Percentiles rank a stretch among this genome's conserved stretches.
Conservation (phyloP, 1,140 invertebrate genomes). For the Cotesia chilonis region DNA sequence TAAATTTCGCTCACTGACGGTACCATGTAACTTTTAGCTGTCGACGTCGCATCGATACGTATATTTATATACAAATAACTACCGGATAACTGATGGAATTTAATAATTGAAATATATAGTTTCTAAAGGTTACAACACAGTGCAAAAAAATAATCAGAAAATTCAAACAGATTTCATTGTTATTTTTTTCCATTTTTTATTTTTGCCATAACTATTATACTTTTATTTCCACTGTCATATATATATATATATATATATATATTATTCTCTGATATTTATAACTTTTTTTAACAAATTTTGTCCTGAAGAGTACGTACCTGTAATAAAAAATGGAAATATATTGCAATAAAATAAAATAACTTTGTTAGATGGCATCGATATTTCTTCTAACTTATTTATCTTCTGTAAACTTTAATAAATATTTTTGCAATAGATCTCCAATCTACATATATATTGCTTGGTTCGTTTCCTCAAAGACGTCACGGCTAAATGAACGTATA, state of each 20-base stretch:
- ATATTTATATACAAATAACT: no score
- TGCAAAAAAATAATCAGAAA: conserved; percentile 1
- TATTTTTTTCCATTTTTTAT: background rate
- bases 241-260: no score
- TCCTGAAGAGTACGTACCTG: background rate
- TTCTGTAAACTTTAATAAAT: no score
- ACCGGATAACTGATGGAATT: background rate
- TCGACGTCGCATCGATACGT: background rate
- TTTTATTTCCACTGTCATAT: background rate
- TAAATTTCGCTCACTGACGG: background rate
- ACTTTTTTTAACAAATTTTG: background rate
- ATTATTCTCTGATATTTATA: background rate
- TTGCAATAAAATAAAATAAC: no score
- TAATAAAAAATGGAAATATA: no score
- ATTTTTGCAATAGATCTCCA: no score
- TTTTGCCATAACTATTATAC: background rate
- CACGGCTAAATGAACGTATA: no score
- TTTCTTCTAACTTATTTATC: no score
- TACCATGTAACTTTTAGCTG: background rate
- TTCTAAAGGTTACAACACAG: background rate
- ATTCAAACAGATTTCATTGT: background rate
- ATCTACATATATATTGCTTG: no score
- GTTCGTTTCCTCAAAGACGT: no score
- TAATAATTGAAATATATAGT: background rate
- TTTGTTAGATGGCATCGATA: no score